A percentile compares a stretch with the other conserved stretches of the same genome.
Conservation (phyloP, 2,797 vertebrate genomes). For the Malurus splendens region DNA sequence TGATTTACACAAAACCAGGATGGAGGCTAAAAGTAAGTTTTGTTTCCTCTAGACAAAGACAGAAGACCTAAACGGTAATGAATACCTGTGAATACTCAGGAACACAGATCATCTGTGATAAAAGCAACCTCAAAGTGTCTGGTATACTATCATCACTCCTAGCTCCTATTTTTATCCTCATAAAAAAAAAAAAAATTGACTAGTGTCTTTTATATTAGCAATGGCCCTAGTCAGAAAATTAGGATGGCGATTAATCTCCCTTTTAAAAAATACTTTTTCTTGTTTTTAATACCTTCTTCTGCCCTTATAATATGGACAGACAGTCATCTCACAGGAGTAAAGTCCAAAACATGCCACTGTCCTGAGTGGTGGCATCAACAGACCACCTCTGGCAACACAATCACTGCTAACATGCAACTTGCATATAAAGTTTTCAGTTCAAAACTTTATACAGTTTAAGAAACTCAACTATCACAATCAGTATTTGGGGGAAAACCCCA, state of each 20-base stretch:
- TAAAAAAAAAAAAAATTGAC: accelerated
- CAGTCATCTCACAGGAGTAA: neutral
- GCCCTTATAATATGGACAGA: accelerated
- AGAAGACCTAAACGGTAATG: neutral
- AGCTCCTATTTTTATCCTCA: neutral
- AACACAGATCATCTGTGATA: neutral
- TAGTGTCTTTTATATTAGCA: neutral
- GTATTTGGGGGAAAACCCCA: neutral
- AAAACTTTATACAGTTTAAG: neutral
- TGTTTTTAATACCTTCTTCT: neutral
- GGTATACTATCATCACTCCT: neutral
- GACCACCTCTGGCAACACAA: neutral
- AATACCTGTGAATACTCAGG: neutral
- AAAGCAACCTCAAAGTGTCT: neutral
- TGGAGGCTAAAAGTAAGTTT: neutral
- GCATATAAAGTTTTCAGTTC: neutral
- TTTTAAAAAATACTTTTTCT: neutral
- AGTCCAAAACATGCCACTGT: accelerated
- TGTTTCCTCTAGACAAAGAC: neutral
- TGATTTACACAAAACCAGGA: neutral
- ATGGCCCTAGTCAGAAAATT: neutral
- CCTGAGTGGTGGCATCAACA: neutral
- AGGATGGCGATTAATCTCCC: neutral
- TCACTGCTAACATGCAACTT: neutral
- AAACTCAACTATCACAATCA: neutral